These are phyloP conservation scores for Mastacembelus armatus DNA, from an alignment of 2,797 vertebrate species.

Conservation along the genomic window DNA sequence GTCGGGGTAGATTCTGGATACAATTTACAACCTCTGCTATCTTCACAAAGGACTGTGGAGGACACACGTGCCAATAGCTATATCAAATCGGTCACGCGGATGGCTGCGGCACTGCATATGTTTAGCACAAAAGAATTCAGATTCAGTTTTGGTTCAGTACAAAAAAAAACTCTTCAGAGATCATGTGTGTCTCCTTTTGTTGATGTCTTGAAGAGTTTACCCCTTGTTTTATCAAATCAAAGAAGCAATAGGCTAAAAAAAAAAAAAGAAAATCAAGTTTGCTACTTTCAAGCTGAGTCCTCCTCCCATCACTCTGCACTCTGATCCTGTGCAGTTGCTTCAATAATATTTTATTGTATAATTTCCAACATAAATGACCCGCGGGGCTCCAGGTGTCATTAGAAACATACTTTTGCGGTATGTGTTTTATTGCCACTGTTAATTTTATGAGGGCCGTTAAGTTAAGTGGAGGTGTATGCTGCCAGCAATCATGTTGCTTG, in stretches of 20 bases:
- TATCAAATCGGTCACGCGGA: slow-evolving; percentile 42
- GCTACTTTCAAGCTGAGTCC: slow-evolving; percentile 2
- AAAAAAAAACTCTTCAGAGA: background rate
- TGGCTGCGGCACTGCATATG: background rate
- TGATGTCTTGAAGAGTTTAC: background rate
- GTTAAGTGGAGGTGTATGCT: slow-evolving; percentile 77
- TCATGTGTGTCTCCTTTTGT: background rate
- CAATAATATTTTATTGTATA: slow-evolving; percentile 81
- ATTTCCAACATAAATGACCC: slow-evolving; percentile 79
- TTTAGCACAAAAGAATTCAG: background rate
- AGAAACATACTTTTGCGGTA: slow-evolving; percentile 80
- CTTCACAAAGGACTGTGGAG: slow-evolving; percentile 47
- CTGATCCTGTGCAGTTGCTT: slow-evolving; percentile 50
- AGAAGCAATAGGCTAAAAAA: background rate
- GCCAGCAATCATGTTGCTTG: slow-evolving; percentile 76
- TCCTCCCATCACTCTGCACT: background rate
- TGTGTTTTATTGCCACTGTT: slow-evolving; percentile 82
- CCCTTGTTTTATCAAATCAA: background rate
- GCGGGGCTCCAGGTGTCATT: slow-evolving; percentile 81
- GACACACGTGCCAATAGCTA: slow-evolving; percentile 52
- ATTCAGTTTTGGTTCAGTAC: background rate
- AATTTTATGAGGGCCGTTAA: slow-evolving; percentile 84
- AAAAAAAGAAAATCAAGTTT: background rate
- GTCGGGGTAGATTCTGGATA: slow-evolving; percentile 54
- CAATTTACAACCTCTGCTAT: slow-evolving; percentile 61